A percentile compares a stretch with the other conserved stretches of the same genome.
phyloP scores from a whole-genome alignment of 2,888 invertebrate genomes.

The Liopterus haemorrhoidalis region DNA sequence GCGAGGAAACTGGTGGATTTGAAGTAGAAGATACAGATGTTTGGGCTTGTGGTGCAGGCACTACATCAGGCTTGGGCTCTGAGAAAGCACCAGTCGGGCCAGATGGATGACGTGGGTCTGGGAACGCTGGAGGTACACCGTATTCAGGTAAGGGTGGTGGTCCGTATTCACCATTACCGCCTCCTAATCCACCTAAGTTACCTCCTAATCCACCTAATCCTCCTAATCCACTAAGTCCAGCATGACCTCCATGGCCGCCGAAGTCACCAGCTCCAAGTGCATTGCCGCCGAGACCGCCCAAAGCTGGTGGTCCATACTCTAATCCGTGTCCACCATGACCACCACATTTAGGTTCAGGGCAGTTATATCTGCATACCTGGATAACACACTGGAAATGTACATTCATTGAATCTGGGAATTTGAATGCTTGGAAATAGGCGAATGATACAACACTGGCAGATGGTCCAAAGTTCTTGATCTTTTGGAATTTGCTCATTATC shows the following conservation, averaged over 20 bases:
- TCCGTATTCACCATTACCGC: slow-evolving; percentile 58
- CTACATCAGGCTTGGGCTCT: slow-evolving; percentile 72
- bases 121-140: slow-evolving; percentile 73
- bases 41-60: slow-evolving; percentile 77
- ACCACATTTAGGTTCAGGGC: slow-evolving; percentile 85
- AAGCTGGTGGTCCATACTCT: slow-evolving; percentile 61
- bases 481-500: slow-evolving; percentile 93
- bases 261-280: too few species aligned
- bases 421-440: slow-evolving; percentile 94
- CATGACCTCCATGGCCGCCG: slow-evolving; percentile 32
- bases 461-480: slow-evolving; percentile 91
- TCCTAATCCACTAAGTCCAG: slow-evolving; percentile 35
- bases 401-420: slow-evolving; percentile 95
- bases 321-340: slow-evolving; percentile 47
- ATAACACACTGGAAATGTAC: slow-evolving; percentile 96
- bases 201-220: slow-evolving; percentile 41
- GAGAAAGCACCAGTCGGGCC: slow-evolving; percentile 78
- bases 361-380: slow-evolving; percentile 89
- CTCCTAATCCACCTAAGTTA: slow-evolving; percentile 58
- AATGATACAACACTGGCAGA: slow-evolving; percentile 91
- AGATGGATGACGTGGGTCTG: slow-evolving; percentile 82
- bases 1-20: slow-evolving; percentile 54
- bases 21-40: slow-evolving; percentile 63
- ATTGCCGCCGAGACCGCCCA: slow-evolving; percentile 52
- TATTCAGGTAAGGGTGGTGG: slow-evolving; percentile 63